Conservation (phyloP, 1,140 invertebrate genomes). For the Thalassaphorura encarpata region DNA sequence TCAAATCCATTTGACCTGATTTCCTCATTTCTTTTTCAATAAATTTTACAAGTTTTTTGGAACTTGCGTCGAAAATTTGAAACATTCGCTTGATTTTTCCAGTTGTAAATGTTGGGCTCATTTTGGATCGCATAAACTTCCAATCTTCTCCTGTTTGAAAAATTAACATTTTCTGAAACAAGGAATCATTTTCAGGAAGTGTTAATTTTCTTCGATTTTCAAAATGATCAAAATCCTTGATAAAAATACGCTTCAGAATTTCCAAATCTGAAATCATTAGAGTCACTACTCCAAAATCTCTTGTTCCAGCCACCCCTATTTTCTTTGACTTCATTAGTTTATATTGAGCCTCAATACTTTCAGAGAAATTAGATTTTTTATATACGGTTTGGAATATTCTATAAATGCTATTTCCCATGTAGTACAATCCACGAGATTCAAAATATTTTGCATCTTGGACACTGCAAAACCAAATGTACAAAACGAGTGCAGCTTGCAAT, state of each 20-base stretch:
- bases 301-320: too few relatives aligned
- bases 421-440: too few relatives aligned
- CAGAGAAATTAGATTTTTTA: too few relatives aligned
- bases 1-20: conserved; percentile 4
- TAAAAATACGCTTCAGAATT: conserved; percentile 44
- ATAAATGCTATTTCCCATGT: too few relatives aligned
- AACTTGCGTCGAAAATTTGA: background rate
- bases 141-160: conserved; percentile 10
- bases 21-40: background rate
- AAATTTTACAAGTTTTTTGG: background rate
- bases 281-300: too few relatives aligned
- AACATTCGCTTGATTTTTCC: conserved; percentile 13
- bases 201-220: conserved; percentile 5
- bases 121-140: conserved; percentile 1
- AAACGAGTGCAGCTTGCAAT: too few relatives aligned
- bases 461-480: too few relatives aligned
- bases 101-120: conserved; percentile 7
- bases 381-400: too few relatives aligned
- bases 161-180: conserved; percentile 8
- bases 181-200: background rate
- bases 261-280: conserved; percentile 36
- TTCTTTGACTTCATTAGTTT: too few relatives aligned
- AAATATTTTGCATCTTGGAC: too few relatives aligned
- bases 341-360: too few relatives aligned
- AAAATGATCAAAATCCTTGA: conserved; percentile 48